Evolutionary conservation across 2,797 vertebrate genomes (phyloP).

Genomic region (Perdix hodgsoniae): DNA sequence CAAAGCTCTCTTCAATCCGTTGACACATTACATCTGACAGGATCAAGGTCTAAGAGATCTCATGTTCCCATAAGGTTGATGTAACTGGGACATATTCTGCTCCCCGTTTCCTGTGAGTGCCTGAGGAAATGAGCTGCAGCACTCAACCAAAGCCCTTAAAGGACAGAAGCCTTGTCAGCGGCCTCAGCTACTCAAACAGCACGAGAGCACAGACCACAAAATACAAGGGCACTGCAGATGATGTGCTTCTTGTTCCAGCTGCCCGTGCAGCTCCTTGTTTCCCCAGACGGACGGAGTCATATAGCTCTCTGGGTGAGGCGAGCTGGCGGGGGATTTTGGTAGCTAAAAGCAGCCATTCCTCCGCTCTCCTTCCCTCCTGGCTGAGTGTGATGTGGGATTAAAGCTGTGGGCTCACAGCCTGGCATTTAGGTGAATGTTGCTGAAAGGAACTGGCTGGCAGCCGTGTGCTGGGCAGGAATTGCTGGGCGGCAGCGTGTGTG

Average conservation of each 20-base stretch:
- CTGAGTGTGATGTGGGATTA: neutral
- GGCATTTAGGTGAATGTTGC: neutral
- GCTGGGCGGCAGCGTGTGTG: neutral
- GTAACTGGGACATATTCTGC: neutral
- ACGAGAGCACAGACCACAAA: neutral
- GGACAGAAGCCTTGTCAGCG: neutral
- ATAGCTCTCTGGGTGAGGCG: neutral
- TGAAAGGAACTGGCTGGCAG: neutral
- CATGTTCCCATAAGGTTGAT: neutral
- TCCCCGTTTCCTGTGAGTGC: neutral
- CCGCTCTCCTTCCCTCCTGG: neutral
- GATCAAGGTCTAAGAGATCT: neutral
- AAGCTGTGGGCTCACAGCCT: neutral
- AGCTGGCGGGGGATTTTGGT: accelerated
- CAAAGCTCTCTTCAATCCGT: neutral
- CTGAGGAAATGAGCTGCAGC: neutral
- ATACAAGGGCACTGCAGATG: neutral
- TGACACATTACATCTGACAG: neutral
- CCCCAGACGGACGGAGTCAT: neutral
- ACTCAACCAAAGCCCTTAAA: neutral
- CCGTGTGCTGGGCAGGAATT: neutral
- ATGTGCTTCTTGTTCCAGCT: neutral
- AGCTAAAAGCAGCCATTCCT: neutral
- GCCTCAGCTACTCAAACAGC: neutral
- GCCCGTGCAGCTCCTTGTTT: neutral